Evolutionary conservation across 2,797 vertebrate species (phyloP).

Genomic region (Phylloscopus collybita): DNA sequence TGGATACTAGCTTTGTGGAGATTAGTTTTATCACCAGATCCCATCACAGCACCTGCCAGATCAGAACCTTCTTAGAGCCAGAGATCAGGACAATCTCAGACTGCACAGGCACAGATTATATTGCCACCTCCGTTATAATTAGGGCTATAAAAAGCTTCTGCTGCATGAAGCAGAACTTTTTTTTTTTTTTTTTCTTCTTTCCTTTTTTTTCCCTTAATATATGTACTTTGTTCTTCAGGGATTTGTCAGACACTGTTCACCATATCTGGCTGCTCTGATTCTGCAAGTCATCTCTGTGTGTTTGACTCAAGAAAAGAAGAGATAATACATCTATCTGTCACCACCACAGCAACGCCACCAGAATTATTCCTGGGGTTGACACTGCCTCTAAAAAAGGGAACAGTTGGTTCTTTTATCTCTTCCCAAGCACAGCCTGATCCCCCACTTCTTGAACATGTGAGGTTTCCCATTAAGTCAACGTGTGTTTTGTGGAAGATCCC

Average conservation of each 20-base stretch:
- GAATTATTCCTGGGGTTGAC: background rate
- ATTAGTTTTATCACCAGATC: conserved; percentile 29
- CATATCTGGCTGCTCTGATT: background rate
- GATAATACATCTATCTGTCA: background rate
- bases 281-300: background rate
- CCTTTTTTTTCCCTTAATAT: background rate
- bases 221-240: background rate
- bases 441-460: background rate
- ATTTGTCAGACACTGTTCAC: background rate
- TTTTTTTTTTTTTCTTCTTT: background rate
- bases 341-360: background rate
- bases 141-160: conserved; percentile 7
- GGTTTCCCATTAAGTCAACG: background rate
- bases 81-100: background rate
- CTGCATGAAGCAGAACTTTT: background rate
- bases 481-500: background rate
- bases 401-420: background rate
- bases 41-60: background rate
- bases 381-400: background rate
- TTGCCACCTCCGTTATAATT: background rate
- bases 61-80: background rate
- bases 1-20: background rate
- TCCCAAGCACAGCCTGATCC: background rate
- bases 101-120: background rate
- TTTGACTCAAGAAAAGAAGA: background rate